These are phyloP conservation scores for Melanerpes formicivorus DNA, from an alignment of 2,113 vertebrate genomes.

Conservation along the genomic window DNA sequence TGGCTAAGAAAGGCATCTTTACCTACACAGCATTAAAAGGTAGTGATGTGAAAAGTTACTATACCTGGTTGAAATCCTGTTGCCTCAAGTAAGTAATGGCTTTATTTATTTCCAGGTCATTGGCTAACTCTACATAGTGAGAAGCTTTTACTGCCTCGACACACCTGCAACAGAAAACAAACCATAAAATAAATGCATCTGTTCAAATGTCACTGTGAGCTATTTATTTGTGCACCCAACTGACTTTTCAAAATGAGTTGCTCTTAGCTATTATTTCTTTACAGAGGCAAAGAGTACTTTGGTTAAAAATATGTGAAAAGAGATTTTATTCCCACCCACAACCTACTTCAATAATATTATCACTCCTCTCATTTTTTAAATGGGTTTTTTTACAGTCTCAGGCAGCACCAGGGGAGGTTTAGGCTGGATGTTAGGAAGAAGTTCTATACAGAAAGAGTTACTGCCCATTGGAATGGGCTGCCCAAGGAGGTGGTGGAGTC, in stretches of 20 bases:
- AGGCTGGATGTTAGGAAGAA: too few species aligned
- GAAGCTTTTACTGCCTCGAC: slow-evolving; percentile 94
- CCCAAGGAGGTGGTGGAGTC: too few species aligned
- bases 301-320: background rate
- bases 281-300: background rate
- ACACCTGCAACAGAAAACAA: slow-evolving; percentile 82
- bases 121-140: slow-evolving; percentile 93
- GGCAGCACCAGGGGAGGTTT: background rate
- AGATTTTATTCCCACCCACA: background rate
- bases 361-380: background rate
- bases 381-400: background rate
- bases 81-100: slow-evolving; percentile 95
- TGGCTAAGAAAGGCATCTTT: background rate
- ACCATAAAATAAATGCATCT: background rate
- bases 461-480: too few species aligned
- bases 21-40: background rate
- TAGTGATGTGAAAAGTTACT: background rate
- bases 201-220: background rate
- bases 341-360: background rate
- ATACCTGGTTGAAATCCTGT: slow-evolving; percentile 93
- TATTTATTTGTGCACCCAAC: background rate
- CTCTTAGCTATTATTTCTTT: background rate
- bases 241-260: background rate
- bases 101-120: slow-evolving; percentile 98
- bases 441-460: too few species aligned